Base-by-base conservation (phyloP, 2,888 invertebrate genomes). In the Tachina lurida region DNA sequence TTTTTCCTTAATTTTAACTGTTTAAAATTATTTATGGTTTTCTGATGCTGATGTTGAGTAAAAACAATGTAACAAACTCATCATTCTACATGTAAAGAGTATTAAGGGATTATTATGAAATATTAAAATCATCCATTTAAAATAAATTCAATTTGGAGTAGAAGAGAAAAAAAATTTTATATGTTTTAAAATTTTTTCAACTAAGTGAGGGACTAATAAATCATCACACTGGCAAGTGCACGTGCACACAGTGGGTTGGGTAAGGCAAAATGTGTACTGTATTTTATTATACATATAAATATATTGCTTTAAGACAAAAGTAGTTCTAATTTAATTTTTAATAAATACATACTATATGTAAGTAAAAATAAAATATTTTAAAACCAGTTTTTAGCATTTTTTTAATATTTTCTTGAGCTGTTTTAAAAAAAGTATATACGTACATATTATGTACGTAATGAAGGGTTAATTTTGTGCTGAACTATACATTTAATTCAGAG, bases 31-130 rank as follows among this genome's bases (percentile, higher is more conserved):
- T 73, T 73, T 65, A 60, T 67, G 49, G 17, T 7, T 58, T 80
- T 12, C 80, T 70, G 10, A 63, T 63, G 68, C 19, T 17, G 78
- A 17, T 45, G 65, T 31, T 54, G 65, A 22, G 3, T 45, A 31
- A 45, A 47, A 60, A 31, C 31, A 31, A n/a, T 68, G 60, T 60
- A 60, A 70, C n/a, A 31, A 62, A 13, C 52, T 47, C 13, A 62
- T 56, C 47, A 60, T 62, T 62, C 3, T 10, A 56, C 17, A 78
- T 41, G 31, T 60, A 22, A 58, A 58, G 41, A 73, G 79, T 41
- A 80, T 80, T 80, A 80, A 49, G 65, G 49, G 65, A 74, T 80
- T 80, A 74, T 41, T 45, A 22, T 65, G 58, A 58, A 65, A 73
- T 65, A 65, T 80, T 60, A 80, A 47, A 80, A 70, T 22, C 54